phyloP scores from a whole-genome alignment of 2,113 vertebrate species.

The Nothocercus nigrocapillus region DNA sequence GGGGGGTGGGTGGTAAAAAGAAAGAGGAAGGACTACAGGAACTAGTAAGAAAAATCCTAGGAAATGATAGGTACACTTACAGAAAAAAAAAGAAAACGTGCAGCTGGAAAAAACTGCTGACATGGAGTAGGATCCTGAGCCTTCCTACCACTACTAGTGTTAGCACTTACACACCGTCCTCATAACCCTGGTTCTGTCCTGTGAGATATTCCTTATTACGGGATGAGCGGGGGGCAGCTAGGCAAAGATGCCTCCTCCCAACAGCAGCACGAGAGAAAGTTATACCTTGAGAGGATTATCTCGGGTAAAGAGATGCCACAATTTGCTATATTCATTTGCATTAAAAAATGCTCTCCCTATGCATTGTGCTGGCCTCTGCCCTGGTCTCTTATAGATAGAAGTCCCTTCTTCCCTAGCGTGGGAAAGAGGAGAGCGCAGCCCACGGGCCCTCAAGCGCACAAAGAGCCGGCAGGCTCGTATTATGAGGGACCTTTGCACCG shows the following conservation, averaged over 20 bases:
- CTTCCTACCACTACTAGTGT: background rate
- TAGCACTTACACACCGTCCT: background rate
- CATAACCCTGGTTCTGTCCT: background rate
- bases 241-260: background rate
- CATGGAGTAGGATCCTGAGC: background rate
- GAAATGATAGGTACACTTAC: background rate
- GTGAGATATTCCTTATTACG: background rate
- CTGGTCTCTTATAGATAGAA: conserved; percentile 19
- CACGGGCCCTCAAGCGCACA: conserved; percentile 43
- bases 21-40: background rate
- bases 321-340: conserved; percentile 32
- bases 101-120: background rate
- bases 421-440: conserved; percentile 21
- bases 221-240: background rate
- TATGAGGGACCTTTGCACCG: conserved; percentile 57
- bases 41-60: background rate
- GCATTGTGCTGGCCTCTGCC: background rate
- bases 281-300: conserved; percentile 58
- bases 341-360: conserved; percentile 28
- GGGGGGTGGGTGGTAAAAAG: too few species aligned
- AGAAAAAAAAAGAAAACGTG: background rate
- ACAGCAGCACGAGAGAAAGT: background rate
- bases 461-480: conserved; percentile 37
- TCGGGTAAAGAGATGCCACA: background rate
- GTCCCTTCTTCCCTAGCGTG: conserved; percentile 49